Base-by-base conservation (phyloP, 1,140 invertebrate genomes). In the Zaprionus ornatus region DNA sequence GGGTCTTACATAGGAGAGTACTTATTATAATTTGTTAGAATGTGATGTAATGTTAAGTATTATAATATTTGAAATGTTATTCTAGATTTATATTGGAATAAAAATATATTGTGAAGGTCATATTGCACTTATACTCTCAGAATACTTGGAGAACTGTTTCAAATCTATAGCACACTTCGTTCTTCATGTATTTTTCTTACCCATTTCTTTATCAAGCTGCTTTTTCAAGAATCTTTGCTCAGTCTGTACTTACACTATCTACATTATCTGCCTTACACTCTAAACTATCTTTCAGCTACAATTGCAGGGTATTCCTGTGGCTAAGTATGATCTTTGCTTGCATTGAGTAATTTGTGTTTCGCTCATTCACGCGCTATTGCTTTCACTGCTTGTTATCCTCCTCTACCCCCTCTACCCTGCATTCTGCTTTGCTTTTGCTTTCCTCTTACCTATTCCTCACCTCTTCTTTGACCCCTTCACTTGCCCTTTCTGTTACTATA, bases 351-450 rank as follows among this genome's bases (percentile, higher is more conserved):
- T 80, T 80, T 77, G 35, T 66, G 32, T 62, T 57, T 63, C 61
- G 68, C 65, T 60, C 66, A 80, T 80, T 82, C 76, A 82, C 76
- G 82, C 64, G 71, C 70, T 79, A 84, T 78, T 79, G 80, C 80
- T 37, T 61, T 64, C 29, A 12, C 48, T 27, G 50, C 50, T 37
- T 37, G 54, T 50, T 57, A 21, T 10, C n/a, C 40, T 15, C n/a
- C 15, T 15, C n/a, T 45, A n/a, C 40, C 19, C 21, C 7, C 0
- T 6, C 0, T 19, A 2, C 17, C 17, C 1, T 17, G 2, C 17
- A 5, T 37, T 13, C 35, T 29, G 29, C 29, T 9, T 29, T 29
- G 29, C 29, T 29, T 29, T 9, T 10, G 7, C 29, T 15, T n/a
- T n/a, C 2, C 15, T 15, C 15, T 15, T n/a, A n/a, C 13, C 37